These are phyloP conservation scores for Syrrhaptes paradoxus DNA, from an alignment of 2,113 vertebrate genomes.

Conservation along the genomic window DNA sequence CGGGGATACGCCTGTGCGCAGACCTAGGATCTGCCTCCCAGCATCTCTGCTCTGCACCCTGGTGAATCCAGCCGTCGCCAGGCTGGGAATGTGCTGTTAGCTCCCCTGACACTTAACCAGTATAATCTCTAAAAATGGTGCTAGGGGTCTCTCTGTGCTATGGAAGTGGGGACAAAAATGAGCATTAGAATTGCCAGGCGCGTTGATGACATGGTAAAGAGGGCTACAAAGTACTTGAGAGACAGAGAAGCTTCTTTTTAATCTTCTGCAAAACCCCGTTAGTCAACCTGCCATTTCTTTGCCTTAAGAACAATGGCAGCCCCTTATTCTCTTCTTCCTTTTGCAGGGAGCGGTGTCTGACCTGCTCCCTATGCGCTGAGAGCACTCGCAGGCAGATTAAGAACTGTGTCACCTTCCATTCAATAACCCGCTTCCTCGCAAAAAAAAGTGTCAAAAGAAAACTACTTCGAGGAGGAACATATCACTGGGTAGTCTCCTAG, in stretches of 20 bases:
- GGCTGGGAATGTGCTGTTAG: neutral
- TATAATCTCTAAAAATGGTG: neutral
- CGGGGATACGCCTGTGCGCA: neutral
- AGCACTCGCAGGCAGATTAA: neutral
- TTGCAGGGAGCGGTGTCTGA: neutral
- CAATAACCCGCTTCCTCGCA: neutral
- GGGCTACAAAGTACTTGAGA: neutral
- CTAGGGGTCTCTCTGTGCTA: neutral
- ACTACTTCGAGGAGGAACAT: neutral
- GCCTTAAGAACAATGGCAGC: neutral
- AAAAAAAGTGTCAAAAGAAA: neutral
- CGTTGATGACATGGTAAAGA: neutral
- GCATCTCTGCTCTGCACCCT: neutral
- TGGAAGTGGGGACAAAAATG: neutral
- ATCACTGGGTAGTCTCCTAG: neutral
- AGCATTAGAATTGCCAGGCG: rapidly evolving
- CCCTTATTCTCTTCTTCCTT: neutral
- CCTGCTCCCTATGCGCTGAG: neutral
- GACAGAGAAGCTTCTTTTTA: neutral
- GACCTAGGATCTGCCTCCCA: neutral
- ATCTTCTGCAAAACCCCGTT: neutral
- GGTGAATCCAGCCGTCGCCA: neutral
- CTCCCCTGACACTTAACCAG: neutral
- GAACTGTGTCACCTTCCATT: neutral
- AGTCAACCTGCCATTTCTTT: neutral